Evolutionary conservation across 2,797 vertebrate species (phyloP), one percentile per base, ranked within the genome.

Genomic region (Syncerus caffer): DNA sequence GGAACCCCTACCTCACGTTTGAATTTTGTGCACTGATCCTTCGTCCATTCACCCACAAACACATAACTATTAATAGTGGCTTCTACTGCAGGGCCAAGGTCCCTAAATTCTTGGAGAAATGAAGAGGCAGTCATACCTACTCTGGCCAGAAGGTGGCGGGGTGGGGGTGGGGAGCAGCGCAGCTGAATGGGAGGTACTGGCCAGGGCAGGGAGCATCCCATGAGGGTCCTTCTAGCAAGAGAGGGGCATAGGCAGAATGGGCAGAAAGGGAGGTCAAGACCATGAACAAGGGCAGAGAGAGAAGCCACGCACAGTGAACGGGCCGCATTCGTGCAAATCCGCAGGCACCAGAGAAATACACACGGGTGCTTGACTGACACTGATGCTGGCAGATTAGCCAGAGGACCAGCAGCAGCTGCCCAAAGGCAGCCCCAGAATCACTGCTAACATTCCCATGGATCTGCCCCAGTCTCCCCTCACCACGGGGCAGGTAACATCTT

Each of bases 81-180:
- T 79, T 51, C 38, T 51, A 47, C 0, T 55, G 53, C 34, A 11
- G 42, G 34, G 17, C 51, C 12, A 9, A 78, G 25, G 31, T 85
- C 27, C 76, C 71, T 79, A 79, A 93, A 74, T 64, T 90, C 27
- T 71, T 25, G 15, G 38, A 95, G 50, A 47, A 88, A 82, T 34
- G 58, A 95, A 45, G 47, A 21, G 19, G 88, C 74, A 0, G 83
- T 89, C 85, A 96, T 97, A 83, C 67, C 74, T 80, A 71, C 21
- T 92, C 21, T 0, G 1, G 86, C 97, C 98, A 98, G 97, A 95
- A 98, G 97, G 84, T 95, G 98, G 97, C 97, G 10, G 15, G 50
- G 92, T 87, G 83, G 94, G 93, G 58, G 83, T 42, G 87, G 92
- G 93, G 88, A 93, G 71, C 45, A 78, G 53, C 4, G 1, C 25